Conservation (phyloP, 2,113 vertebrate species). For the Lates calcarifer region DNA sequence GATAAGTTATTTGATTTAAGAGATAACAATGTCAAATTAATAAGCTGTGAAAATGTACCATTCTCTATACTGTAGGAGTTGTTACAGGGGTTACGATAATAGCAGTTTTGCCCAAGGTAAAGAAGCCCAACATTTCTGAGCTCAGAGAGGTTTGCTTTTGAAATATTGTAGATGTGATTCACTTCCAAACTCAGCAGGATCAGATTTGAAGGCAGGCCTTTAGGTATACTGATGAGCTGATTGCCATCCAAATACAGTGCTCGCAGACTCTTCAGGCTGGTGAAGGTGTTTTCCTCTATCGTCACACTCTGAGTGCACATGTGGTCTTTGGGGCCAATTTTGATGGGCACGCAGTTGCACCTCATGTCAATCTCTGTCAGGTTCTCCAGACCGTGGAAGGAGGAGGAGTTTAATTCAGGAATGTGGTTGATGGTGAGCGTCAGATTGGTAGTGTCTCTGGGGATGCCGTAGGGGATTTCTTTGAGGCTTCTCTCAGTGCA, state of each 20-base stretch:
- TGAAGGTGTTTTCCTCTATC: constrained; percentile 86
- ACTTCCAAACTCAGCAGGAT: constrained; percentile 93
- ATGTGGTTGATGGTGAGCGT: constrained; percentile 95
- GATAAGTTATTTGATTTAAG: constrained; percentile 94
- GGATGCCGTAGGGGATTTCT: constrained; percentile 87
- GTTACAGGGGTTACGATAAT: constrained; percentile 94
- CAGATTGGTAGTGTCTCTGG: constrained; percentile 90
- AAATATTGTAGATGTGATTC: constrained; percentile 88
- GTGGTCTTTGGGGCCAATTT: constrained; percentile 88
- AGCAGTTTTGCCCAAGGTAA: constrained; percentile 95
- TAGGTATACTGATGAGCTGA: constrained; percentile 89
- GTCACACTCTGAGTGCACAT: constrained; percentile 80
- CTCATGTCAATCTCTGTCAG: constrained; percentile 93
- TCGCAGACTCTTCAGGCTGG: constrained; percentile 82
- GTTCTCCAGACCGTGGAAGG: constrained; percentile 86
- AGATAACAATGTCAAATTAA: constrained; percentile 88
- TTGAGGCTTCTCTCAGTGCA: constrained; percentile 88
- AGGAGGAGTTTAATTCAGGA: constrained; percentile 80
- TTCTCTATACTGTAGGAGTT: constrained; percentile 86
- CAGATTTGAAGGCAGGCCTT: constrained; percentile 86
- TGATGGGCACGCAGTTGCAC: constrained; percentile 94
- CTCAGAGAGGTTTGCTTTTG: constrained; percentile 85
- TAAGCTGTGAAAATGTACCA: constrained; percentile 87
- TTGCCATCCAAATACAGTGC: constrained; percentile 95
- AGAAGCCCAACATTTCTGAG: constrained; percentile 87